Evolutionary conservation across 1,140 invertebrate genomes (phyloP), one percentile per base, ranked within the genome.

Genomic region (Lysiphlebus fabarum): DNA sequence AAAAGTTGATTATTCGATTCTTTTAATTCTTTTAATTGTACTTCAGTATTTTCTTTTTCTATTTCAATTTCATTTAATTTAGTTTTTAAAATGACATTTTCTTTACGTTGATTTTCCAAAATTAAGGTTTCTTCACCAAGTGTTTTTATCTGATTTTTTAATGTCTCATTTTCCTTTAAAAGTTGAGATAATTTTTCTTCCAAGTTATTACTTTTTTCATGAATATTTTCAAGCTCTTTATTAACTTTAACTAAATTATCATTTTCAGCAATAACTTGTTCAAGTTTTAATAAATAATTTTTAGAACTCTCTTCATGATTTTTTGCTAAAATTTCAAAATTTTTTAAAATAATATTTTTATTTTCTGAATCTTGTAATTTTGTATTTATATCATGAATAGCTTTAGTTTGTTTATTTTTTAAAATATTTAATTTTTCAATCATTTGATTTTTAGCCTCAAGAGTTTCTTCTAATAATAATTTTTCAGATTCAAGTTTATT

Each of bases 1-100:
- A 67, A 33, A 47, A 73, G 56, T 43, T 70, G 65, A 44, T 71
- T 71, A 55, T 73, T 59, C 12, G 62, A 64, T 36, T 73, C 63
- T 40, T 73, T 69, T 4, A 70, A 50, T 37, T 62, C 40, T 62
- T 67, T 58, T 41, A 71, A 45, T 66, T 70, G 59, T 36, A 40
- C 26, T 37, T 50, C 47, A 11, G 50, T 6, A 40, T 41, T 11
- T 12, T 41, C 10, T 33, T 56, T 56, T 11, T 44, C 14, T 26
- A 5, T 55, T n/a, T 45, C n/a, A 11, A 45, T 17, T 11, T 42
- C 9, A 17, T 44, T 41, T n/a, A 44, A 34, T 17, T 33, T 17
- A 2, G 10, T 7, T 17, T 40, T 11, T 10, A 54, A 10, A 34
- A 2, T 43, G 6, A 12, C 7, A 17, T 26, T 6, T 7, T 54